Percentiles rank a stretch among this genome's conserved stretches.
These are phyloP conservation scores for Amphimedon queenslandica DNA, from an alignment of 37 sponge, comb jelly and placozoan species.

Conservation along the genomic window DNA sequence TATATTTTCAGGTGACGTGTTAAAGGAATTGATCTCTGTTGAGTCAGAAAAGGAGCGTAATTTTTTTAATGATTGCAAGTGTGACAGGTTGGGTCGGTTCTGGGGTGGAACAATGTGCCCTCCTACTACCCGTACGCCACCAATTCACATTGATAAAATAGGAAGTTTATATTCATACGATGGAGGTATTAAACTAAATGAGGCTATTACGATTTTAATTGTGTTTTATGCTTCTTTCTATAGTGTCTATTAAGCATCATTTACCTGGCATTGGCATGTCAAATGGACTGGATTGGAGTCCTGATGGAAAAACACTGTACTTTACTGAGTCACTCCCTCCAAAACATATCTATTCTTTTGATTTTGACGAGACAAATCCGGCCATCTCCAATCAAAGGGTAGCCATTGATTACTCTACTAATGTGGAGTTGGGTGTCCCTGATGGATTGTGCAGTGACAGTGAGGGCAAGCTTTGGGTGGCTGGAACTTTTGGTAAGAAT, in stretches of 20 bases:
- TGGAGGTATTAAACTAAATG: too few relatives aligned
- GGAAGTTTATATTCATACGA: too few relatives aligned
- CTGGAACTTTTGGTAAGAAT: constrained; percentile 7
- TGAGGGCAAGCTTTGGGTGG: constrained; percentile 45
- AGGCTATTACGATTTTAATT: not conserved
- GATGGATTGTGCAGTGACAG: constrained; percentile 44
- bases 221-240: not conserved
- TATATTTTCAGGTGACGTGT: not conserved
- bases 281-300: constrained; percentile 57
- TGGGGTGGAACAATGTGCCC: constrained; percentile 63
- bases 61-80: constrained; percentile 59
- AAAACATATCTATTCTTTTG: constrained; percentile 28
- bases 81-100: constrained; percentile 37
- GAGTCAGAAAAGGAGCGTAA: constrained; percentile 22
- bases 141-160: too few relatives aligned
- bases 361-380: constrained; percentile 21
- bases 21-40: not conserved
- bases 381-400: constrained; percentile 25
- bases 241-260: not conserved
- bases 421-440: constrained; percentile 21
- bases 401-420: constrained; percentile 16
- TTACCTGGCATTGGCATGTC: constrained; percentile 22
- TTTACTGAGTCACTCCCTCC: constrained; percentile 26
- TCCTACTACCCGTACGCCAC: too few relatives aligned
- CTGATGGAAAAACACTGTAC: constrained; percentile 38